Base-by-base conservation (phyloP, 2,113 vertebrate genomes). In the Pogonocichla stellata region DNA sequence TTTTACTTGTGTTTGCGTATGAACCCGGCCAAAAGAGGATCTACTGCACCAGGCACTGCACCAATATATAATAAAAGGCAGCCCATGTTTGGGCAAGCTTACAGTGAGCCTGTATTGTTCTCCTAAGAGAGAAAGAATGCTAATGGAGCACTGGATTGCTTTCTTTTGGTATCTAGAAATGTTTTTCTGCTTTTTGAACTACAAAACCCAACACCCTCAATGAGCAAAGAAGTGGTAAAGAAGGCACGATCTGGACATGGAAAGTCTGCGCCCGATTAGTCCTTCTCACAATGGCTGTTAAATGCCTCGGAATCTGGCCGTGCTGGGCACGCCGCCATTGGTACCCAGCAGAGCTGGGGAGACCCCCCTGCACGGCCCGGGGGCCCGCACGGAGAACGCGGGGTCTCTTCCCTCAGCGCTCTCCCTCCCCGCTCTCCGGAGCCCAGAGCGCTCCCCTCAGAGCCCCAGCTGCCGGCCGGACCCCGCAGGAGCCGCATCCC, bases 11-110 rank as follows among this genome's bases (percentile, higher is more conserved):
- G 6, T 64, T 8, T 2, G 36, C 74, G 11, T 3, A 6, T 8
- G 24, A n/a, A 36, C 13, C 28, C 40, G 1, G 24, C 2, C 31
- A 17, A 42, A 45, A 58, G 62, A 71, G 57, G 74, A 85, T 54
- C 79, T 17, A 6, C 1, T 40, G 74, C 71, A 19, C 13, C 8
- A 77, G 92, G 93, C 92, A 57, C 48, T 1, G 28, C 12, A 93
- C 90, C 94, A 92, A 54, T 6, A 20, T 3, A 23, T 61, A 88
- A 93, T 71, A 75, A 69, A 80, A 95, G 86, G 80, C 93, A 94
- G 88, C 66, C 93, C 92, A 79, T 80, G 93, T 94, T 79, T 82
- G 93, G 95, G 90, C 92, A 94, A 61, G 79, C 74, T 82, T 56
- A 57, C 85, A 93, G 79, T 3, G 24, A 72, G 85, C 57, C 42